Evolutionary conservation across 2,113 vertebrate species (phyloP).

Genomic region (Donacobius atricapilla): DNA sequence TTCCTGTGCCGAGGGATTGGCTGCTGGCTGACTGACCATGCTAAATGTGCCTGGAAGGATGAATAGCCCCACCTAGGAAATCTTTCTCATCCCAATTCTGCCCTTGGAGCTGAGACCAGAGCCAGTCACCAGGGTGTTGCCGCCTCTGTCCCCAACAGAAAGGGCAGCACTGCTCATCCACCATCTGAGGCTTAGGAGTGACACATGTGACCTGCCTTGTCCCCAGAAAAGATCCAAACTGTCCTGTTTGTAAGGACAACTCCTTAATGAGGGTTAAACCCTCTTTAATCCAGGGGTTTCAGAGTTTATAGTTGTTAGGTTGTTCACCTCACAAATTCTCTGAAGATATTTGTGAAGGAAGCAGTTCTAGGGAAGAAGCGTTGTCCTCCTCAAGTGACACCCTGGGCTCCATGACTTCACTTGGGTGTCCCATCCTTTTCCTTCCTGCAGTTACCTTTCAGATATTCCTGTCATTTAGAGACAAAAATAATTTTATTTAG

Average conservation of each 20-base stretch:
- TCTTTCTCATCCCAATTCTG: neutral
- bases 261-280: neutral
- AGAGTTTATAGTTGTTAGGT: neutral
- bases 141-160: neutral
- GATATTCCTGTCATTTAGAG: neutral
- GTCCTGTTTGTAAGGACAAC: neutral
- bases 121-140: neutral
- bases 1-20: neutral
- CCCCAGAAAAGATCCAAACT: neutral
- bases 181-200: neutral
- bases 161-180: neutral
- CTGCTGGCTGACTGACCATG: neutral
- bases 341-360: neutral
- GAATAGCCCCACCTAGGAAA: neutral
- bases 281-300: neutral
- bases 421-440: fast-evolving
- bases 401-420: neutral
- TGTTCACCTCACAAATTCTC: neutral
- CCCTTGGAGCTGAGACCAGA: neutral
- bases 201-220: neutral
- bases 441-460: neutral
- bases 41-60: neutral
- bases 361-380: neutral
- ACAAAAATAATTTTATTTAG: neutral
- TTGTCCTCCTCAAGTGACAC: neutral